phyloP scores from a whole-genome alignment of 2,888 invertebrate genomes.

The Cryptops parisi region DNA sequence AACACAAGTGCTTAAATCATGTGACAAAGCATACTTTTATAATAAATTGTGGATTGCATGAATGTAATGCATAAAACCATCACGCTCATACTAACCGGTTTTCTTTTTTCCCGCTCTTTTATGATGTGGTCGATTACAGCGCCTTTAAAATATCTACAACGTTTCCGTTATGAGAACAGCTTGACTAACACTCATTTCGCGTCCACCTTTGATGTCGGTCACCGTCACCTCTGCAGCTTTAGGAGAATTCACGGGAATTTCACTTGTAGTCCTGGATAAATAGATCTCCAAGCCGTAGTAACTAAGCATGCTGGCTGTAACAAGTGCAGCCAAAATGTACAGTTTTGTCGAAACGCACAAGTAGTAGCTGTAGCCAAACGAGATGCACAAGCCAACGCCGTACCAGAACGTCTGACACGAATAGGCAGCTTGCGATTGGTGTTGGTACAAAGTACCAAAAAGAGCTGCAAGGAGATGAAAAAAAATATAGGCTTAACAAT shows the following conservation, averaged over 20 bases:
- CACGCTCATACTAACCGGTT: no score
- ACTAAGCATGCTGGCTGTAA: conserved; percentile 1
- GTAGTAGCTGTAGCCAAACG: conserved; percentile 12
- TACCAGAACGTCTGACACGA: conserved; percentile 12
- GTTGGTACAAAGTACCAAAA: conserved; percentile 6
- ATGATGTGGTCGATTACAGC: no score
- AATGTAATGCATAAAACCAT: no score
- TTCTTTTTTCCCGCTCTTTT: no score
- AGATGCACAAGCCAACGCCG: conserved; percentile 10
- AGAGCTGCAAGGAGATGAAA: not conserved
- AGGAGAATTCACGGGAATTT: not conserved
- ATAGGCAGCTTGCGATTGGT: conserved; percentile 8
- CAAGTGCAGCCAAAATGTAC: not conserved
- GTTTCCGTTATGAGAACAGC: not conserved
- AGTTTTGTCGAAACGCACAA: conserved; percentile 3
- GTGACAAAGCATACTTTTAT: no score
- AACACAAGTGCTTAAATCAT: no score
- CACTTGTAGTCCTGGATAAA: not conserved
- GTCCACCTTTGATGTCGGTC: not conserved
- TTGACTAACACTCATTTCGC: not conserved
- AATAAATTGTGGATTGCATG: no score
- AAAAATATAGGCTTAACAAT: no score
- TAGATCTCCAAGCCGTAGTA: conserved; percentile 1
- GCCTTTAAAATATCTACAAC: no score
- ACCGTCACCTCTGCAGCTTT: not conserved